A percentile compares a stretch with the other conserved stretches of the same genome.
Conservation (phyloP, 2,888 invertebrate genomes). For the Aspidiotus rigidus region DNA sequence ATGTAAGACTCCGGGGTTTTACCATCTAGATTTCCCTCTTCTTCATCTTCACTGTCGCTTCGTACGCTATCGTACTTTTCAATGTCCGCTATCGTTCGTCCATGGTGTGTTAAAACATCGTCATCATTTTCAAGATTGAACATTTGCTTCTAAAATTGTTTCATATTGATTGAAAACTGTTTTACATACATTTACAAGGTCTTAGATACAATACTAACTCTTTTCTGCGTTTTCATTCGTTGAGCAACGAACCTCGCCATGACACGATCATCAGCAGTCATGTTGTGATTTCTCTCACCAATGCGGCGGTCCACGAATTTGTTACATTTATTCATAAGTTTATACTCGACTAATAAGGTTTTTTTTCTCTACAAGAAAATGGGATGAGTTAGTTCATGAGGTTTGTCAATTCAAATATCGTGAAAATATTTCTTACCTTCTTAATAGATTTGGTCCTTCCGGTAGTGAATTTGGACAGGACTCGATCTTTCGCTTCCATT, state of each 20-base stretch:
- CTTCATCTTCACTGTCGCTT: conserved; percentile 68
- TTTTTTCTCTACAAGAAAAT: conserved; percentile 57
- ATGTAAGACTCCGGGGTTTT: conserved; percentile 21
- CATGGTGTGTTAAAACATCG: conserved; percentile 84
- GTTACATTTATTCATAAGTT: conserved; percentile 71
- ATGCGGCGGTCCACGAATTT: conserved; percentile 79
- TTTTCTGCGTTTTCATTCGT: conserved; percentile 57
- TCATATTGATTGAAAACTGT: neutral
- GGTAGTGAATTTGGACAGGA: conserved; percentile 27
- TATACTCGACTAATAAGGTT: conserved; percentile 78
- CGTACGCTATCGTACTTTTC: conserved; percentile 83
- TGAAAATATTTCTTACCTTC: conserved; percentile 51
- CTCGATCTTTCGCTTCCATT: conserved; percentile 14
- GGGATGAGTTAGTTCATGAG: neutral
- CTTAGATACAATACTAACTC: conserved; percentile 41
- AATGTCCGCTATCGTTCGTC: conserved; percentile 78
- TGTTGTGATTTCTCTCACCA: conserved; percentile 62
- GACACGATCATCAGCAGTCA: conserved; percentile 68
- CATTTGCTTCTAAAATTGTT: conserved; percentile 50
- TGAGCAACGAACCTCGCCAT: conserved; percentile 76
- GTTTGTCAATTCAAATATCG: neutral
- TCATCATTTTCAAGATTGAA: conserved; percentile 76
- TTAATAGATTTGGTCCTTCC: conserved; percentile 42
- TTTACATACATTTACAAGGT: neutral
- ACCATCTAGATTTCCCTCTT: conserved; percentile 50